phyloP scores from a whole-genome alignment of 2,797 vertebrate genomes.

The Apodemus agrarius region DNA sequence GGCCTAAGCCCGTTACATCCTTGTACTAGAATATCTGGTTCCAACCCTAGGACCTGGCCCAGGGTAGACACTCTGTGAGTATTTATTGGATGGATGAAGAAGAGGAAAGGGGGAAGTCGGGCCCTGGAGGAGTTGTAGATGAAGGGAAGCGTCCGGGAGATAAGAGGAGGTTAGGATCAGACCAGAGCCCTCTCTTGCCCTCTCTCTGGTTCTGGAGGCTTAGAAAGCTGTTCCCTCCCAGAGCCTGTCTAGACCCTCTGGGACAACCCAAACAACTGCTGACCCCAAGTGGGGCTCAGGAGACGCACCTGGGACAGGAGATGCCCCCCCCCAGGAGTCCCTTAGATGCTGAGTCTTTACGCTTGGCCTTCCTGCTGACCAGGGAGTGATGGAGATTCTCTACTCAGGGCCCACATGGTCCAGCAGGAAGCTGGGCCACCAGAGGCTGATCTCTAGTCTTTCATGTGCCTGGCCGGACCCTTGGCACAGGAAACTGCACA shows the following conservation, averaged over 20 bases:
- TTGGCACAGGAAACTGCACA: not conserved
- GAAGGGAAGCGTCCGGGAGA: not conserved
- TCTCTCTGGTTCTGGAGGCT: not conserved
- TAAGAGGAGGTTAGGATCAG: not conserved
- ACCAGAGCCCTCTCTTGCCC: not conserved
- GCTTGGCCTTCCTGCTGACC: constrained; percentile 36
- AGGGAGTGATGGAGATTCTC: not conserved
- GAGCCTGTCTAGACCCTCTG: not conserved
- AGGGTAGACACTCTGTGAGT: not conserved
- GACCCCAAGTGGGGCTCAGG: not conserved
- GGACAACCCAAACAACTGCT: not conserved
- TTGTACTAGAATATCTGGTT: not conserved
- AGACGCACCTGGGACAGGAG: not conserved
- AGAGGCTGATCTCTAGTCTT: not conserved
- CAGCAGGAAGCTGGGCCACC: not conserved
- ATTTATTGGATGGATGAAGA: constrained; percentile 15
- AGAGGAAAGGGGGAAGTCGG: not conserved
- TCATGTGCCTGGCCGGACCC: not conserved
- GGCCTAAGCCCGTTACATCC: not conserved
- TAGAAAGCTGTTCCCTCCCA: not conserved
- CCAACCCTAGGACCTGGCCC: not conserved
- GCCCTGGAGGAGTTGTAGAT: not conserved
- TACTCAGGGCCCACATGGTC: not conserved
- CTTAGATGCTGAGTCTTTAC: constrained; percentile 15
- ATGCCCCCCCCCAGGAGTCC: not conserved